A percentile compares a stretch with the other conserved stretches of the same genome.
phyloP scores from a whole-genome alignment of 2,113 vertebrate species.

The Leucopsar rothschildi region DNA sequence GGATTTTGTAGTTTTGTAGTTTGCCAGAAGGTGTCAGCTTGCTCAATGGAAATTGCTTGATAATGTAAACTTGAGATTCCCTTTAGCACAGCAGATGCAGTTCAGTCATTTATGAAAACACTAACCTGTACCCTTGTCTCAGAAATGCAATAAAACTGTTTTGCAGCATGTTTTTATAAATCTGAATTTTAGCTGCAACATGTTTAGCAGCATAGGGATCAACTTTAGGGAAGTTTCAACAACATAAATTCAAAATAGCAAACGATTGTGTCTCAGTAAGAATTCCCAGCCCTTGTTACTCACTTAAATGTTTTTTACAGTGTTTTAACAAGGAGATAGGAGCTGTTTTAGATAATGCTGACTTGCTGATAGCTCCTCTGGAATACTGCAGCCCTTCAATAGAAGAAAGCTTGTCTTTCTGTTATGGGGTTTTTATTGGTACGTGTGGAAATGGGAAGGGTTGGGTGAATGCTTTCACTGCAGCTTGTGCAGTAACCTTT shows the following conservation, averaged over 20 bases:
- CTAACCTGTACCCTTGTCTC: not conserved
- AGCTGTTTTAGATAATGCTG: not conserved
- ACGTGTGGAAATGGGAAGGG: not conserved
- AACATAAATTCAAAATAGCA: not conserved
- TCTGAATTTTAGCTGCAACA: not conserved
- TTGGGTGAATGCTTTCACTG: not conserved
- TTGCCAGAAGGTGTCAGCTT: constrained; percentile 54
- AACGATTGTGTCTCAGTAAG: not conserved
- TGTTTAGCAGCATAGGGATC: not conserved
- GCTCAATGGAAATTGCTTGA: not conserved
- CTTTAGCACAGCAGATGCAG: not conserved
- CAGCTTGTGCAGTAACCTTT: not conserved
- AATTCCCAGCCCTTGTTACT: not conserved
- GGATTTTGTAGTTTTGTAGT: constrained; percentile 6
- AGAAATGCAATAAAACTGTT: not conserved
- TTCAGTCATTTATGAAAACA: not conserved
- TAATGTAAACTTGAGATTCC: not conserved
- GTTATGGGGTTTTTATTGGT: not conserved
- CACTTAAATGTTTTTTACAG: not conserved
- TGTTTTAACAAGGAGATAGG: not conserved
- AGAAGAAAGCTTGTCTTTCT: not conserved
- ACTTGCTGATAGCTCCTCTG: not conserved
- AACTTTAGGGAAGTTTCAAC: not conserved
- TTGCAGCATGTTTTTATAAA: not conserved
- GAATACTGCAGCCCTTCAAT: not conserved